phyloP scores from a whole-genome alignment of 2,797 vertebrate species.

The Atherinosoma microstoma region DNA sequence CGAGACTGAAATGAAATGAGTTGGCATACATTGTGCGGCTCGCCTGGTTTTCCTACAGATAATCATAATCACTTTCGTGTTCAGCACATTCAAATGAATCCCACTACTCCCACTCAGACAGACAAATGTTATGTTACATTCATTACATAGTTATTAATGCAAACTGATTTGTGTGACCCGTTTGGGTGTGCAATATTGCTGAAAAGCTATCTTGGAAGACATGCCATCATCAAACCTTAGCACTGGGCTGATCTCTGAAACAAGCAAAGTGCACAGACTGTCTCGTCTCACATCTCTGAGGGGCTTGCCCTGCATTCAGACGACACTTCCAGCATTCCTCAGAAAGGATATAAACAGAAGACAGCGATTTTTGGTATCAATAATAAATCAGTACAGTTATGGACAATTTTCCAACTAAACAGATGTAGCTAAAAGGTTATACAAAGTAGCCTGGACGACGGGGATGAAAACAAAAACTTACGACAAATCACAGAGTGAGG shows the following conservation, averaged over 20 bases:
- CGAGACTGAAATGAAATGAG: constrained; percentile 63
- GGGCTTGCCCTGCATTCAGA: constrained; percentile 38
- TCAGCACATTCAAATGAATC: constrained; percentile 46
- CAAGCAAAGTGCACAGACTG: constrained; percentile 64
- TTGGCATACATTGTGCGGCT: constrained; percentile 55
- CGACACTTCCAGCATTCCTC: constrained; percentile 21
- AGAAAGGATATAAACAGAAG: constrained; percentile 48
- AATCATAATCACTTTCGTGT: constrained; percentile 26
- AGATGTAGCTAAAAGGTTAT: constrained; percentile 52
- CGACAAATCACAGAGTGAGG: constrained; percentile 63
- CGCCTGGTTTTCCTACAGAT: constrained; percentile 20
- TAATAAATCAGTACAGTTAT: constrained; percentile 54
- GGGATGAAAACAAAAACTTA: constrained; percentile 64
- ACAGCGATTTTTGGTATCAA: constrained; percentile 72
- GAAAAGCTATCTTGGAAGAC: constrained; percentile 76
- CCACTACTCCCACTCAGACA: constrained; percentile 30
- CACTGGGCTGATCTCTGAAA: constrained; percentile 52
- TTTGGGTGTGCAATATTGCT: constrained; percentile 76
- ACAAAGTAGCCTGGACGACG: constrained; percentile 46
- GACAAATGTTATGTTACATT: constrained; percentile 70
- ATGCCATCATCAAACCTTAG: constrained; percentile 44
- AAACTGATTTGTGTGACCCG: constrained; percentile 63
- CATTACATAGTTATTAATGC: constrained; percentile 51
- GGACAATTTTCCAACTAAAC: constrained; percentile 50
- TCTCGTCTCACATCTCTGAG: constrained; percentile 34